phyloP scores from a whole-genome alignment of 1,140 invertebrate species.

The Macrobrachium rosenbergii region DNA sequence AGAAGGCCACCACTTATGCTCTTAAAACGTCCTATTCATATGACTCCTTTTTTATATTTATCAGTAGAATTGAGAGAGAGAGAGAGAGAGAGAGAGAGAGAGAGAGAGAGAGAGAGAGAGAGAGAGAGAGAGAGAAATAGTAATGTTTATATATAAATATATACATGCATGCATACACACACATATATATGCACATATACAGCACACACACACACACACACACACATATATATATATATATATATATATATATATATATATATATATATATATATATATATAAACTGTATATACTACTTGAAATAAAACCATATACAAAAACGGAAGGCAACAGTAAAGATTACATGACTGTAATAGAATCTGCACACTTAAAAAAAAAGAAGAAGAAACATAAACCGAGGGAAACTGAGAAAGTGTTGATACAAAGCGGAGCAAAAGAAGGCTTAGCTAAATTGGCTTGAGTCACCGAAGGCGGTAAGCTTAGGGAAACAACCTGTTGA shows the following conservation, averaged over 20 bases:
- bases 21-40: too few relatives aligned
- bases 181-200: background rate
- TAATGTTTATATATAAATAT: slow-evolving; percentile 21
- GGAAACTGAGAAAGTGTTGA: background rate
- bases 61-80: too few relatives aligned
- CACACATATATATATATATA: background rate
- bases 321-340: background rate
- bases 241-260: slow-evolving; percentile 40
- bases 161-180: background rate
- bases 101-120: too few relatives aligned
- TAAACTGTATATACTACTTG: too few relatives aligned
- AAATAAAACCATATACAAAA: too few relatives aligned
- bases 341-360: background rate
- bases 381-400: background rate
- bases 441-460: background rate
- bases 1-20: too few relatives aligned
- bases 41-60: too few relatives aligned
- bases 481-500: background rate
- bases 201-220: too few relatives aligned
- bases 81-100: too few relatives aligned
- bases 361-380: background rate
- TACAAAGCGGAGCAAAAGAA: background rate
- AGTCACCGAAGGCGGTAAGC: too few relatives aligned
- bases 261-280: slow-evolving; percentile 34
- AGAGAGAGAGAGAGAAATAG: too few relatives aligned